Percentiles rank a stretch among this genome's conserved stretches.
phyloP scores from a whole-genome alignment of 37 sponge, comb jelly and placozoan species.

The Ianthella basta region DNA sequence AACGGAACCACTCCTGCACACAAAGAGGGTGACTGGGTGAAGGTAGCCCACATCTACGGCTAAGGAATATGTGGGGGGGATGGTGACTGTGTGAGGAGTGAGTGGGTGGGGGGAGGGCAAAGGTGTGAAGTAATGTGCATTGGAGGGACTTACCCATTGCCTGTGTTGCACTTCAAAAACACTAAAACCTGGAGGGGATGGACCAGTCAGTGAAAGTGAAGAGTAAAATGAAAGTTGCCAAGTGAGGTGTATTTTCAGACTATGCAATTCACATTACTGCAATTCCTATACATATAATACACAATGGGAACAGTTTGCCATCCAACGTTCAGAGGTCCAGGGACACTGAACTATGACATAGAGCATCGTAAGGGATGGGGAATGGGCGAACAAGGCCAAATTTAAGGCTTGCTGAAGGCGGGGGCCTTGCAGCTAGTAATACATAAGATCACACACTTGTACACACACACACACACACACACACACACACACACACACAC shows the following conservation, averaged over 20 bases:
- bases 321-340: too few species aligned
- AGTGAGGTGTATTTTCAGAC: not conserved
- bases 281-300: not conserved
- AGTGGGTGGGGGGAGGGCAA: too few species aligned
- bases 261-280: constrained; percentile 2
- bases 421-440: too few species aligned
- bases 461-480: not conserved
- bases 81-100: not conserved
- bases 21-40: not conserved
- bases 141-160: not conserved
- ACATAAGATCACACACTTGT: not conserved
- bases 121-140: not conserved
- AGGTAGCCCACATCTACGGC: not conserved
- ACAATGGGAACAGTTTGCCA: too few species aligned
- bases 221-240: not conserved
- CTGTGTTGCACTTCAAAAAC: not conserved
- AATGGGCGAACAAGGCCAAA: too few species aligned
- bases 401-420: too few species aligned
- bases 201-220: not conserved
- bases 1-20: not conserved
- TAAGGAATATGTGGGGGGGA: constrained; percentile 5
- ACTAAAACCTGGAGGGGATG: constrained; percentile 5
- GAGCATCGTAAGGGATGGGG: too few species aligned
- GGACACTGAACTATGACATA: too few species aligned
- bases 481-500: not conserved